A percentile compares a stretch with the other conserved stretches of the same genome.
These are phyloP conservation scores for Agrilus planipennis DNA, from an alignment of 1,140 invertebrate species.

Conservation along the genomic window DNA sequence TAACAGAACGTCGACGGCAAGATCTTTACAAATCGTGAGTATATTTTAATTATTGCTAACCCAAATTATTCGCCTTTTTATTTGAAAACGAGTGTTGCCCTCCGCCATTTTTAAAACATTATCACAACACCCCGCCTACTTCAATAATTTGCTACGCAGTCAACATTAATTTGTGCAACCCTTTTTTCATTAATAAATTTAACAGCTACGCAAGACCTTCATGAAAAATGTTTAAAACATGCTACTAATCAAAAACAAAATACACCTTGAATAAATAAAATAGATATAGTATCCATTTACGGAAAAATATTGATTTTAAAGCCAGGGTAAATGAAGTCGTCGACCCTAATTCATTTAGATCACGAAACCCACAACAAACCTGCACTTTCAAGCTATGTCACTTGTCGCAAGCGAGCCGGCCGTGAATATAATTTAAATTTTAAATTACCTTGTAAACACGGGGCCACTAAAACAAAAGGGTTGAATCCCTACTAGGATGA, in stretches of 20 bases:
- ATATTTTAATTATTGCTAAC: not conserved
- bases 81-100: constrained; percentile 20
- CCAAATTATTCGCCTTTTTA: not conserved
- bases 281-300: constrained; percentile 29
- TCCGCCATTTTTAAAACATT: constrained; percentile 25
- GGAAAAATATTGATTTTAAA: constrained; percentile 29
- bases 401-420: no score
- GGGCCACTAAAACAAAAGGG: constrained; percentile 18
- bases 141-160: no score
- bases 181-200: no score
- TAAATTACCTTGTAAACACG: not conserved
- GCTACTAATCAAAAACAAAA: no score
- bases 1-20: no score
- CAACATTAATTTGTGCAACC: constrained; percentile 25
- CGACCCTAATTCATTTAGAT: constrained; percentile 15
- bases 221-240: no score
- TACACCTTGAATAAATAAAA: no score
- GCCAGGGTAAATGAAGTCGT: constrained; percentile 23
- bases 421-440: no score
- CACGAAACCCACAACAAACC: no score
- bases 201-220: no score
- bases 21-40: no score
- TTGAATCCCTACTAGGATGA: constrained; percentile 28
- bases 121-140: constrained; percentile 27
- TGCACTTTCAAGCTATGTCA: no score